Base-by-base conservation (phyloP, 2,113 vertebrate genomes). In the Mirza zaza region DNA sequence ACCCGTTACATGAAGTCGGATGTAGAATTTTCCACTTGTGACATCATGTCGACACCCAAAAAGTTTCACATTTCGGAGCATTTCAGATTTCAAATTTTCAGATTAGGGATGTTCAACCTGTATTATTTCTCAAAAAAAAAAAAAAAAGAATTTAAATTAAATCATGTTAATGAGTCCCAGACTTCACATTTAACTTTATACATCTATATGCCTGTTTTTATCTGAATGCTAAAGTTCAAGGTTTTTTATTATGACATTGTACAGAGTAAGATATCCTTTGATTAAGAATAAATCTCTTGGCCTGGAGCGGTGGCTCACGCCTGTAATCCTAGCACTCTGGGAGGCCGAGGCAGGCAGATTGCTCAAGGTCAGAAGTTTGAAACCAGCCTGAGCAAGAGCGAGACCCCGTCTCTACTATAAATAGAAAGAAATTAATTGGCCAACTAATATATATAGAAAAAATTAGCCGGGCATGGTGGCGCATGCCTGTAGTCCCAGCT, bases 121-220 rank as follows among this genome's bases (percentile, higher is more conserved):
- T 48, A 85, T 93, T 70, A 84, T 8, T 45, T 61, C 45, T 88
- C 15, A 59, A 95, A 96, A 87, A 52, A 88, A 27, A 91, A 91
- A 34, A 73, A 73, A 45, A 80, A 73, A 23, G 11, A 52, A 87
- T 59, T 93, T 73, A 86, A 85, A 63, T 91, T 67, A 96, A 97
- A 85, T 81, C 50, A 32, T 85, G 15, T 87, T 82, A 71, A 77
- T 63, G 18, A 96, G 29, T 65, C 59, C 25, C 14, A 70, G 79
- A 68, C 45, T 86, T 92, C 39, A 79, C 27, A 92, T 87, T 93
- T 81, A 85, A 94, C 70, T 80, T 87, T 76, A 70, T 57, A 76
- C 2, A 81, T 25, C 50, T 75, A 67, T 39, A 8, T 85, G 36
- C n/a, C 95, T 90, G 15, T 70, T 91, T 79, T 59, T 85, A 21